phyloP scores from a whole-genome alignment of 1,140 invertebrate genomes.

The Bombyx mandarina region DNA sequence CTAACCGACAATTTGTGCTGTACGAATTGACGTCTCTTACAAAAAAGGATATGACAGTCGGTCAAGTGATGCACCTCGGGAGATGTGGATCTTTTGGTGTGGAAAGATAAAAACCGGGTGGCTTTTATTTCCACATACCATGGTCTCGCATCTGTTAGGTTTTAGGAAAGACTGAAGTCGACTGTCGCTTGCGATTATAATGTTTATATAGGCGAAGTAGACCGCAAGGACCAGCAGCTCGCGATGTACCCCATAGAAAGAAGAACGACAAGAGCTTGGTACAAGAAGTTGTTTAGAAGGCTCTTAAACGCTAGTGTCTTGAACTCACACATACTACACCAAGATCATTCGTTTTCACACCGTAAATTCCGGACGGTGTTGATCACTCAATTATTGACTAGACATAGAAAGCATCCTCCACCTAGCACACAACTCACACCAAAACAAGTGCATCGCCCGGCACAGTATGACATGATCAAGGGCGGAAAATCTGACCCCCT shows the following conservation, averaged over 20 bases:
- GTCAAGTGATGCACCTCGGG: slow-evolving; percentile 9
- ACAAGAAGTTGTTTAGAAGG: slow-evolving; percentile 2
- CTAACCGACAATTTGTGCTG: slow-evolving; percentile 2
- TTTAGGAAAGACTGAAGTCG: not conserved
- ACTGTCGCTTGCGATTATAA: slow-evolving; percentile 8
- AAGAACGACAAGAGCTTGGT: not conserved
- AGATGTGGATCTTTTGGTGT: slow-evolving; percentile 4
- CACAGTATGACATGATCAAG: no score
- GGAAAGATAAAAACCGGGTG: slow-evolving; percentile 6
- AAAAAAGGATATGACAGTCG: slow-evolving; percentile 1
- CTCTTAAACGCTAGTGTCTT: no score
- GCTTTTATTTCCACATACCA: slow-evolving; percentile 11
- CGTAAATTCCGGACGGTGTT: no score
- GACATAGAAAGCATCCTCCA: no score
- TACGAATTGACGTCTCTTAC: not conserved
- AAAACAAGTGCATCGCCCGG: no score
- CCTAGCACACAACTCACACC: no score
- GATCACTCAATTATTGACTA: no score
- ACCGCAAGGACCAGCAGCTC: slow-evolving; percentile 10
- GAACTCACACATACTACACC: no score
- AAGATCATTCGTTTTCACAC: no score
- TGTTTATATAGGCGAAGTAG: slow-evolving; percentile 8
- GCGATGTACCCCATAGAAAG: slow-evolving; percentile 5
- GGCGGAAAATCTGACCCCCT: no score
- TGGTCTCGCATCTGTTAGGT: not conserved